Evolutionary conservation across 2,797 vertebrate genomes (phyloP).

Genomic region (Poliocrania exsul): DNA sequence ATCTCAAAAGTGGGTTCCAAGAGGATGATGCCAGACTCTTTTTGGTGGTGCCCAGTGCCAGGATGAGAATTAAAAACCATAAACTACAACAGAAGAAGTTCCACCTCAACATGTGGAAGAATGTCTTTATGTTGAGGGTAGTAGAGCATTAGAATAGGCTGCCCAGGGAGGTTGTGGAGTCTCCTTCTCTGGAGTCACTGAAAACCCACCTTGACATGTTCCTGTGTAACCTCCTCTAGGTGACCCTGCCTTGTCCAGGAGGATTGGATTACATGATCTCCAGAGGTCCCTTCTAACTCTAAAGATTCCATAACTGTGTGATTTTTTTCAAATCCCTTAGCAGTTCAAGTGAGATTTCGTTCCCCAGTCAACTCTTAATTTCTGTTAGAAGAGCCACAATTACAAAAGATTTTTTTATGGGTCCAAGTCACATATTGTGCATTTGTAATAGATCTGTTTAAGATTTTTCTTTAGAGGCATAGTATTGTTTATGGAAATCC

Average conservation of each 20-base stretch:
- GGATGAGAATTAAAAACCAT: not conserved
- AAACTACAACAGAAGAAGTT: not conserved
- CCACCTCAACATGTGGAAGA: not conserved
- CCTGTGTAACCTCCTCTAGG: not conserved
- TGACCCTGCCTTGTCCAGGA: not conserved
- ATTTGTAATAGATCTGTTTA: not conserved
- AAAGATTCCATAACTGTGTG: not conserved
- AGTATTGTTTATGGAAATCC: not conserved
- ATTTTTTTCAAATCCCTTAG: not conserved
- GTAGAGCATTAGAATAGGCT: not conserved
- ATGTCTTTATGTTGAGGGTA: not conserved
- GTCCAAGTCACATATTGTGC: not conserved
- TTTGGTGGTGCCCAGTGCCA: not conserved
- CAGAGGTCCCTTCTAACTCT: not conserved
- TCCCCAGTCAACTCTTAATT: not conserved
- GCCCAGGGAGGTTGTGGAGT: not conserved
- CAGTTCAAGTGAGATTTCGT: not conserved
- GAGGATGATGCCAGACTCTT: not conserved
- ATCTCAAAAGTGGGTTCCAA: rapidly evolving
- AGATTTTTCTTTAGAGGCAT: not conserved
- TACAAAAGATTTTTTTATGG: not conserved
- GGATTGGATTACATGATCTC: not conserved
- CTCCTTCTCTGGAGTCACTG: not conserved
- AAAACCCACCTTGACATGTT: rapidly evolving
- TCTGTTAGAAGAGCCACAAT: not conserved